Evolutionary conservation across 1,140 invertebrate species (phyloP), one percentile per base, ranked within the genome.

Genomic region (Panulirus ornatus): DNA sequence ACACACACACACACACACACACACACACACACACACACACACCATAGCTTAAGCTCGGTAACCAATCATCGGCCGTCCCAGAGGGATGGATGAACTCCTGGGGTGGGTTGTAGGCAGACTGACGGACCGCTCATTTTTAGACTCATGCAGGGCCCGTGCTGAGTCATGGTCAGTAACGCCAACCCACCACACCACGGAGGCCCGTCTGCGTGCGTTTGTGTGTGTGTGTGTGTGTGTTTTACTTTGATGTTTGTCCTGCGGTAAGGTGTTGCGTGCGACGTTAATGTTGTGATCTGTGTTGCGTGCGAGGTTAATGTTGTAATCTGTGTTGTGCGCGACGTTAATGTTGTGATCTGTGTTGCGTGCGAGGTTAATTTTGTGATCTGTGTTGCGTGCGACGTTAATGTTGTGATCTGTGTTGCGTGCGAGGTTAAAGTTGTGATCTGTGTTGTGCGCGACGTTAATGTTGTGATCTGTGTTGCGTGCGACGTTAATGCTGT

Each of bases 221-320:
- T 81, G 47, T 51, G 47, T 81, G 47, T 81, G 9, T 75, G 36
- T 75, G 22, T 75, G 5, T 75, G 36, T 75, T 19, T 75, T 30
- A 19, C 44, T 81, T 6, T 30, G 27, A 11, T 51, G 8, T 47
- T 81, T n/a, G 27, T 47, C 27, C 6, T 54, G 51, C 51, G 27
- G 44, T n/a, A 47, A 75, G n/a, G 27, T 81, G 38, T 81, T 36
- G 2, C 19, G 36, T 14, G 16, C 42, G 36, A 38, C 22, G 5
- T 27, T 78, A 14, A 16, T 36, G n/a, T 1, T 73, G 9, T 71
- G 19, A 11, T 19, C 27, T 14, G 8, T 19, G 8, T 14, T 71
- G 19, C 27, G 19, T 71, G 19, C 70, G 19, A 11, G 19, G 8
- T 71, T 34, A n/a, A 8, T 27, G 8, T 14, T 34, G 9, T 71